phyloP scores from a whole-genome alignment of 2,888 invertebrate genomes.

The Cephus nigrinus region DNA sequence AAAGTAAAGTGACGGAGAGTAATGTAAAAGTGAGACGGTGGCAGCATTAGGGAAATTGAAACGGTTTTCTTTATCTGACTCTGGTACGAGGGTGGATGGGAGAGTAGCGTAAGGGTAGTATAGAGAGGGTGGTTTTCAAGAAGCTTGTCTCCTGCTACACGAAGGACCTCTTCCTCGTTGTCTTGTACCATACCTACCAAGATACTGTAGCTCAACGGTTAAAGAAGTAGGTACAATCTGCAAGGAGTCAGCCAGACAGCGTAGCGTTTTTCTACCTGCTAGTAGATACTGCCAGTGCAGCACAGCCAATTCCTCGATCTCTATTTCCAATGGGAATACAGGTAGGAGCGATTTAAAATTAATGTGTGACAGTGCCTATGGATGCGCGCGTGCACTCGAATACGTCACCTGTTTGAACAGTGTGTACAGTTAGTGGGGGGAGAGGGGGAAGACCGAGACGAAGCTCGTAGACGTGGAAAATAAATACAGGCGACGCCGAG shows the following conservation, averaged over 20 bases:
- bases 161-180: not conserved
- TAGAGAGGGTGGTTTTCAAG: not conserved
- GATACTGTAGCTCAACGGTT: not conserved
- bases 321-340: not conserved
- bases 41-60: constrained; percentile 63
- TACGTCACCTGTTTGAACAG: not conserved
- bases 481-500: not conserved
- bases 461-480: constrained; percentile 2
- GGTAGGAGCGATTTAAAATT: not conserved
- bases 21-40: constrained; percentile 50
- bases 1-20: constrained; percentile 23
- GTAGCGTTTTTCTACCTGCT: not conserved
- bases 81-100: not conserved
- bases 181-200: not conserved
- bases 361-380: not conserved
- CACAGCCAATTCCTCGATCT: not conserved
- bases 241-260: not conserved
- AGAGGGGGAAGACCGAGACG: constrained; percentile 11
- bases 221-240: not conserved
- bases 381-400: not conserved
- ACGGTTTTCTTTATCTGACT: constrained; percentile 57
- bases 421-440: constrained; percentile 1
- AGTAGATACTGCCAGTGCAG: not conserved
- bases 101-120: not conserved
- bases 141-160: not conserved